These are phyloP conservation scores for Gadus chalcogrammus DNA, from an alignment of 2,113 vertebrate genomes.

Conservation along the genomic window DNA sequence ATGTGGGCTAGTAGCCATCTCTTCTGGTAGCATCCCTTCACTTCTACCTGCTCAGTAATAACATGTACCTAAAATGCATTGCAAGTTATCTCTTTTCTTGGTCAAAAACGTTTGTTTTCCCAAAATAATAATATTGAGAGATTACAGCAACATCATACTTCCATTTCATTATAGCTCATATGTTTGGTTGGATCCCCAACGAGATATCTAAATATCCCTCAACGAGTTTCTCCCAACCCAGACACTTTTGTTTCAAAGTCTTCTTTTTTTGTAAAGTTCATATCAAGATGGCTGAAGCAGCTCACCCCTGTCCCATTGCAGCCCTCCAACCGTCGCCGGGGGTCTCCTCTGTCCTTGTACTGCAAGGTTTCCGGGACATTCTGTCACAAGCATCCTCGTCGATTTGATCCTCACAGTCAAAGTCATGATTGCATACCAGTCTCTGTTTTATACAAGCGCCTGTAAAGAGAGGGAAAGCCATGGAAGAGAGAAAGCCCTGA, in stretches of 20 bases:
- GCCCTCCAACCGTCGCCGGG: slow-evolving; percentile 82
- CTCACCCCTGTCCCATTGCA: slow-evolving; percentile 81
- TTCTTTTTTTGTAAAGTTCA: slow-evolving; percentile 12
- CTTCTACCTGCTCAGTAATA: no score
- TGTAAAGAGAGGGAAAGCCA: slow-evolving; percentile 40
- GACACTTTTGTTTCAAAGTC: neutral
- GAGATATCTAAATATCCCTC: no score
- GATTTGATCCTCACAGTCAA: slow-evolving; percentile 83
- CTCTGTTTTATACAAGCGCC: slow-evolving; percentile 78
- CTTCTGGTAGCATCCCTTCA: no score
- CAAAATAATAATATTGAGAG: no score
- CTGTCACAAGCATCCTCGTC: slow-evolving; percentile 80
- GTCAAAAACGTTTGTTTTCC: no score
- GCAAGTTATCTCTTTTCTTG: no score
- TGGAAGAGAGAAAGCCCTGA: slow-evolving; percentile 12
- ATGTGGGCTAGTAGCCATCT: no score
- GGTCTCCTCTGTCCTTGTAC: slow-evolving; percentile 40
- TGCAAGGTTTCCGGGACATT: slow-evolving; percentile 60
- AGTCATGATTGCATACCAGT: slow-evolving; percentile 82
- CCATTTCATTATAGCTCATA: no score
- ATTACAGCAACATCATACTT: no score
- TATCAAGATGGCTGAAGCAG: slow-evolving; percentile 22
- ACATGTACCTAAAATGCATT: no score
- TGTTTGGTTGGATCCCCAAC: no score
- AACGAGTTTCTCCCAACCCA: no score